These are phyloP conservation scores for Trissolcus basalis DNA, from an alignment of 1,140 invertebrate species.

Conservation along the genomic window DNA sequence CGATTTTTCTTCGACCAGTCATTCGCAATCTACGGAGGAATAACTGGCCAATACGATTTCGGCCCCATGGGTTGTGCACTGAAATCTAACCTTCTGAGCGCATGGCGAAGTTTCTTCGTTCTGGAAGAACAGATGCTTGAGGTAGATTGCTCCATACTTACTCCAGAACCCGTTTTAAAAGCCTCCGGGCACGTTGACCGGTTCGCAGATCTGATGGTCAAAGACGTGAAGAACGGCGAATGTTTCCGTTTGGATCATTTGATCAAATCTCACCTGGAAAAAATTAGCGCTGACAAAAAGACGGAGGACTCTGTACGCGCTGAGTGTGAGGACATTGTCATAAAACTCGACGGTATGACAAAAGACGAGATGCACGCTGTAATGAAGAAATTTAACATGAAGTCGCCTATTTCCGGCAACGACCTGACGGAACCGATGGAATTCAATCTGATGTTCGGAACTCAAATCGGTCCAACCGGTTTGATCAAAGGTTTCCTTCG, in stretches of 20 bases:
- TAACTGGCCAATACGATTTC: conserved; percentile 95
- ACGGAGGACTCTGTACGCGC: conserved; percentile 82
- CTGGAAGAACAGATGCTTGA: conserved; percentile 99
- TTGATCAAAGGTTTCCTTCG: conserved; percentile 94
- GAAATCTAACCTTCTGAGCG: conserved; percentile 94
- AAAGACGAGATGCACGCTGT: conserved; percentile 92
- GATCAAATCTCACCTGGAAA: conserved; percentile 97
- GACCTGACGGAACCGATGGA: conserved; percentile 95
- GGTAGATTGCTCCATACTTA: conserved; percentile 98
- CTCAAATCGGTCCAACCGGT: conserved; percentile 97
- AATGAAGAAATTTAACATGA: conserved; percentile 92
- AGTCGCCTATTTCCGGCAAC: conserved; percentile 95
- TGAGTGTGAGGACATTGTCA: conserved; percentile 87
- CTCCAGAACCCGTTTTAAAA: conserved; percentile 96
- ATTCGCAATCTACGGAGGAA: conserved; percentile 99
- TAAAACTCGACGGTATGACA: conserved; percentile 90
- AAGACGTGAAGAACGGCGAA: conserved; percentile 96
- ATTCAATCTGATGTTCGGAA: conserved; percentile 99
- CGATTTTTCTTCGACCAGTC: conserved; percentile 99
- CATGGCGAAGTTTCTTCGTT: conserved; percentile 98
- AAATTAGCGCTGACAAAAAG: conserved; percentile 91
- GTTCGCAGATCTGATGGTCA: conserved; percentile 99
- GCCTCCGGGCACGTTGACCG: conserved; percentile 99
- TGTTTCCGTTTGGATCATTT: conserved; percentile 98
- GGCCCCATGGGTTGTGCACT: conserved; percentile 99